Base-by-base conservation (phyloP, 2,113 vertebrate genomes). In the Dicaeum eximium region DNA sequence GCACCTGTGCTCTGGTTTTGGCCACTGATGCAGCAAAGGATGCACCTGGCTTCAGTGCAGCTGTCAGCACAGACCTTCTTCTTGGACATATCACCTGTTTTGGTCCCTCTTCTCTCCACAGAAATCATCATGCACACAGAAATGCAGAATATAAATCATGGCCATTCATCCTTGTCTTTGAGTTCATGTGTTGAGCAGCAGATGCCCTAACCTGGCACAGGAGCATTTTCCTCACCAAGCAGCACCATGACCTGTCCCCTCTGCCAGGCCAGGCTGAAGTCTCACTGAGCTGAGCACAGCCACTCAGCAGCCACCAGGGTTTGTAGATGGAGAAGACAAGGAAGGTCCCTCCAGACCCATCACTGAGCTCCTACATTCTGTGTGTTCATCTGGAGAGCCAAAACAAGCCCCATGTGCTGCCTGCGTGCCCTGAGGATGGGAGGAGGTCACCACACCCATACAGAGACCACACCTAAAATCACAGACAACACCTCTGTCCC, bases 401-500 rank as follows among this genome's bases (percentile, higher is more conserved):
- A 24, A 73, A 61, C 17, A 57, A 80, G 28, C 25, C 11, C 22
- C 0, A 0, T 31, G 50, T 2, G 1, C 60, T 78, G 42, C 71
- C 54, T 44, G 17, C 37, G 6, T 13, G 15, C 31, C 45, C 45
- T 8, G 33, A 23, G 42, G 57, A 45, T 5, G 13, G 64, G 19
- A 30, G 58, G 13, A 38, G 1, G 2, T 5, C 5, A 23, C 15
- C 51, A 44, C 2, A 0, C 19, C 66, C 30, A 10, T 24, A 4
- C 50, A 66, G 42, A 40, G 21, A 37, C 33, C 70, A 18, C 6
- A 42, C 24, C 25, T n/a, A 35, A 61, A 45, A 31, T 9, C 71
- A 70, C 60, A 85, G 42, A 24, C 45, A 5, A 14, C 8, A 11
- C 16, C 73, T 25, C 37, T 2, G 20, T 7, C 45, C 60, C 33